Conservation (phyloP, 1,140 invertebrate species). For the Euwallacea similis region DNA sequence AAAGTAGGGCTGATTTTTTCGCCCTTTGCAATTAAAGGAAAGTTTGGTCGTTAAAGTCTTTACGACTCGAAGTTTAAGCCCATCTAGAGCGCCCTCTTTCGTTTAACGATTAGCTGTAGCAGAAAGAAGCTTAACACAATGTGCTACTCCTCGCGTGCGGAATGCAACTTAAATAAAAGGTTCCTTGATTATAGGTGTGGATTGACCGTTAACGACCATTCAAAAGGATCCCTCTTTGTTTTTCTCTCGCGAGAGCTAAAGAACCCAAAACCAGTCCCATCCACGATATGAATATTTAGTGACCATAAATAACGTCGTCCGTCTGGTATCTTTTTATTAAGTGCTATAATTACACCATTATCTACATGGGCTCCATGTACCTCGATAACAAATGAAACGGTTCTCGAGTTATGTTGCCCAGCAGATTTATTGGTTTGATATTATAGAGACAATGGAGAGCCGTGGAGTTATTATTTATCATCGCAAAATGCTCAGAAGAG, state of each 20-base stretch:
- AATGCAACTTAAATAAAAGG: too few species aligned
- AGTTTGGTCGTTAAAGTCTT: too few species aligned
- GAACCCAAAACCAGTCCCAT: not conserved
- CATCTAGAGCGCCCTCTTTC: too few species aligned
- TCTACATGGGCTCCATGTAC: conserved; percentile 42
- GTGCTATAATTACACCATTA: conserved; percentile 48
- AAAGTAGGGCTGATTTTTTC: too few species aligned
- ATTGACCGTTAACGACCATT: conserved; percentile 26
- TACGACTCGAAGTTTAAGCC: too few species aligned
- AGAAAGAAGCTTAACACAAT: too few species aligned
- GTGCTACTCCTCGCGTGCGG: too few species aligned
- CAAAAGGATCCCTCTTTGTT: conserved; percentile 14
- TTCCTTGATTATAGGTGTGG: conserved; percentile 24
- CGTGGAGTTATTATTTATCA: too few species aligned
- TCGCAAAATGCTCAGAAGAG: too few species aligned
- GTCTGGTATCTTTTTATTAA: conserved; percentile 48
- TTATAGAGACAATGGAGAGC: conserved; percentile 31
- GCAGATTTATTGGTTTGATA: conserved; percentile 37
- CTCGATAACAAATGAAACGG: conserved; percentile 36
- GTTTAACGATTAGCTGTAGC: too few species aligned
- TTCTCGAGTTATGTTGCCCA: conserved; percentile 21
- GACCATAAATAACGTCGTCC: conserved; percentile 45
- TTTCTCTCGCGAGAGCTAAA: conserved; percentile 8
- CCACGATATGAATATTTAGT: conserved; percentile 46
- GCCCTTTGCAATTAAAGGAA: too few species aligned